Percentiles rank a stretch among this genome's conserved stretches.
Conservation (phyloP, 1,140 invertebrate species). For the Dendrolimus kikuchii region DNA sequence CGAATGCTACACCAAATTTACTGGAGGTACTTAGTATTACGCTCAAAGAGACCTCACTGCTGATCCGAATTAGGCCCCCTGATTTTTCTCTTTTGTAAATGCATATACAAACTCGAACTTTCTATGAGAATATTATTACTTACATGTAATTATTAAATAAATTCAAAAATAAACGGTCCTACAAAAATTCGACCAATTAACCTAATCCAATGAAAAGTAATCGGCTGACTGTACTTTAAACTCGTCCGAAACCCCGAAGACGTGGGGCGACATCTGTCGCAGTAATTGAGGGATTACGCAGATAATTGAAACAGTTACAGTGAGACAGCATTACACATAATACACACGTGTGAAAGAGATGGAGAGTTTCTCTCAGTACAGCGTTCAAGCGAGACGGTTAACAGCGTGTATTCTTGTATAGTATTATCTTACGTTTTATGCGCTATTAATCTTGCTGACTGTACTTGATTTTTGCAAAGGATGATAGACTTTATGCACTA, state of each 20-base stretch:
- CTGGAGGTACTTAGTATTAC: too few relatives aligned
- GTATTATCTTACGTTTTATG: slow-evolving; percentile 69
- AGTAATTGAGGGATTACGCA: slow-evolving; percentile 69
- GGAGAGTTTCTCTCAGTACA: slow-evolving; percentile 24
- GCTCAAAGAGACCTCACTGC: too few relatives aligned
- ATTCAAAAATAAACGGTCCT: too few relatives aligned
- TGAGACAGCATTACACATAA: slow-evolving; percentile 21
- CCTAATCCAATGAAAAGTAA: slow-evolving; percentile 48
- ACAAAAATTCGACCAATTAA: slow-evolving; percentile 3
- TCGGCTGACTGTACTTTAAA: slow-evolving; percentile 68
- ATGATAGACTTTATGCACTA: slow-evolving; percentile 26
- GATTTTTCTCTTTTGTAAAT: too few relatives aligned
- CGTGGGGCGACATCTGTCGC: slow-evolving; percentile 65
- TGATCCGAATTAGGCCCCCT: too few relatives aligned
- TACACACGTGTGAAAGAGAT: slow-evolving; percentile 31
- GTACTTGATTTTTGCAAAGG: slow-evolving; percentile 16
- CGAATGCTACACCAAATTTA: too few relatives aligned
- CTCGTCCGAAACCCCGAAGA: slow-evolving; percentile 65
- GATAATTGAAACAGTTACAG: slow-evolving; percentile 66
- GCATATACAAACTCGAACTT: too few relatives aligned
- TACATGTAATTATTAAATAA: too few relatives aligned
- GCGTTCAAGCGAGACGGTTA: slow-evolving; percentile 56
- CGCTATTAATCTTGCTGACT: slow-evolving; percentile 63
- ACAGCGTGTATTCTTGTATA: slow-evolving; percentile 70
- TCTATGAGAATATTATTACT: too few relatives aligned